A percentile compares a stretch with the other conserved stretches of the same genome.
These are phyloP conservation scores for Acanthopleura granulata DNA, from an alignment of 2,888 invertebrate species.

Conservation along the genomic window DNA sequence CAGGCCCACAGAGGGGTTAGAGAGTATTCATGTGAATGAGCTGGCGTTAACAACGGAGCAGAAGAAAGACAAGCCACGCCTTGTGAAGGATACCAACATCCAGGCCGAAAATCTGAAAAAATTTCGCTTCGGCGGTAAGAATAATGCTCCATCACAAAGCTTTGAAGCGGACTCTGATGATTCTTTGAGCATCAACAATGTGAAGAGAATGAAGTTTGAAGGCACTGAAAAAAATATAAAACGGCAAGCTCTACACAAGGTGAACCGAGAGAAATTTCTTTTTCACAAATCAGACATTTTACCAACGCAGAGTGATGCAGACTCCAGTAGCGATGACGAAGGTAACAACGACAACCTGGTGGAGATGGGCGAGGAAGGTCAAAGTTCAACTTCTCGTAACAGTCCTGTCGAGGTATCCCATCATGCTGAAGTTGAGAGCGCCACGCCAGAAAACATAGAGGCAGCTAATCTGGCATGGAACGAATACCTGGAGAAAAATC, in stretches of 20 bases:
- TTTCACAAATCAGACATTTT: constrained; percentile 8
- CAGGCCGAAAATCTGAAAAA: constrained; percentile 54
- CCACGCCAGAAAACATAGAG: constrained; percentile 39
- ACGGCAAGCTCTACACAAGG: constrained; percentile 57
- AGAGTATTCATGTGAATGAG: constrained; percentile 16
- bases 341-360: neutral
- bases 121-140: constrained; percentile 33
- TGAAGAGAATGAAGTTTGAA: constrained; percentile 52
- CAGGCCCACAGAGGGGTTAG: constrained; percentile 37
- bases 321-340: constrained; percentile 13
- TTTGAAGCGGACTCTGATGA: constrained; percentile 26
- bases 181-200: constrained; percentile 37
- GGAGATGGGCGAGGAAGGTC: constrained; percentile 17
- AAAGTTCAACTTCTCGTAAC: constrained; percentile 3
- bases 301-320: neutral
- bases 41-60: neutral
- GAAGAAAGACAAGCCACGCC: constrained; percentile 3
- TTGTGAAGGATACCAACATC: constrained; percentile 73
- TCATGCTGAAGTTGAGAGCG: constrained; percentile 27
- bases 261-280: constrained; percentile 44
- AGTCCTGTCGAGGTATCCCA: constrained; percentile 10
- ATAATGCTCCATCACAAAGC: constrained; percentile 28
- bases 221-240: constrained; percentile 61
- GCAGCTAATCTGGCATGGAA: constrained; percentile 75
- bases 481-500: constrained; percentile 73